A percentile compares a stretch with the other conserved stretches of the same genome.
phyloP scores from a whole-genome alignment of 2,113 vertebrate genomes.

The Meles meles region DNA sequence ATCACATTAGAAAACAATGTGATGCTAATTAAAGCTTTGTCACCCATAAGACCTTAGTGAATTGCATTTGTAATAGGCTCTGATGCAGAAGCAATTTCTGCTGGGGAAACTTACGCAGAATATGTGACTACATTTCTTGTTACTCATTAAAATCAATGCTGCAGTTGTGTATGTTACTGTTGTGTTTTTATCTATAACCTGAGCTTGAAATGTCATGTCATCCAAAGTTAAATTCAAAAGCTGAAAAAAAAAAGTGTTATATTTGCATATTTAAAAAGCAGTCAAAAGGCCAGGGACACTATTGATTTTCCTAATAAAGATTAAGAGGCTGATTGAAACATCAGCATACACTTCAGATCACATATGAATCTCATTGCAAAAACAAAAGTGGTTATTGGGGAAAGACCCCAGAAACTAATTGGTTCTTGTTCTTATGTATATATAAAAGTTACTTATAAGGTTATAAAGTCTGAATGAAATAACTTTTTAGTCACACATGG shows the following conservation, averaged over 20 bases:
- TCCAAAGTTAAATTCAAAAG: slow-evolving; percentile 70
- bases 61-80: slow-evolving; percentile 65
- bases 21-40: slow-evolving; percentile 73
- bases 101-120: slow-evolving; percentile 26
- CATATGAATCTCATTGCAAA: slow-evolving; percentile 55
- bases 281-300: slow-evolving; percentile 60
- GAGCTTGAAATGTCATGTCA: slow-evolving; percentile 65
- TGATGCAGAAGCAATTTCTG: slow-evolving; percentile 60
- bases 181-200: slow-evolving; percentile 64
- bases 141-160: slow-evolving; percentile 68
- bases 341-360: slow-evolving; percentile 51
- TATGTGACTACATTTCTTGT: slow-evolving; percentile 33
- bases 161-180: slow-evolving; percentile 49
- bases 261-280: slow-evolving; percentile 76
- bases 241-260: slow-evolving; percentile 39
- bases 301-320: slow-evolving; percentile 68
- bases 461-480: not conserved
- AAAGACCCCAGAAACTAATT: not conserved
- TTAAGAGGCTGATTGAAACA: slow-evolving; percentile 59
- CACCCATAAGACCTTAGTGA: slow-evolving; percentile 60
- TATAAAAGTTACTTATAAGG: not conserved
- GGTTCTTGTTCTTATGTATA: not conserved
- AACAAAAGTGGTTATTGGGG: slow-evolving; percentile 22
- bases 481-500: not conserved
- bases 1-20: slow-evolving; percentile 63